Evolutionary conservation across 2,113 vertebrate species (phyloP), one percentile per base, ranked within the genome.

Genomic region (Trematomus loennbergii): DNA sequence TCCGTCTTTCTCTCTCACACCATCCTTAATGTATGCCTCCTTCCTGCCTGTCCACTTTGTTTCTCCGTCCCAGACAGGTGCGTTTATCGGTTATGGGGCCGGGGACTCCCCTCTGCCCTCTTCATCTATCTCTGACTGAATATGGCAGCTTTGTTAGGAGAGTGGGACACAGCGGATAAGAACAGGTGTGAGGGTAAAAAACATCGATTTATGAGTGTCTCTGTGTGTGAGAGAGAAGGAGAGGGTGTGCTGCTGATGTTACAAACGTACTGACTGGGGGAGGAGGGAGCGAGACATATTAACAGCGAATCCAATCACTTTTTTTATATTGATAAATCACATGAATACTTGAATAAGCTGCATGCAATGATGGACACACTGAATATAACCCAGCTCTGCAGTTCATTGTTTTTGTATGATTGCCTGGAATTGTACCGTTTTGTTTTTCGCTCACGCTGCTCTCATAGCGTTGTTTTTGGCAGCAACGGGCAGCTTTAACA

Each of bases 91-190:
- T 53, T 64, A 67, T 12, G n/a, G 60, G 49, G 18, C 63, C 48
- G 1, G 12, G 72, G 54, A 73, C 62, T 78, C 20, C 11, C 60
- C 65, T 82, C 63, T 81, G 59, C 79, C 58, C 64, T 72, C 20
- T 49, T 63, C 73, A 84, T 88, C 75, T 46, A 73, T 82, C 79
- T 72, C 78, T 76, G 59, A 87, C 72, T 78, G 58, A 72, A 76
- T 72, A 66, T 53, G 80, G 43, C 67, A 71, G 77, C 60, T 87
- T 82, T 13, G 45, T 72, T 59, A 62, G 43, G 73, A 65, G 45
- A 68, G 45, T 81, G 40, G 49, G 55, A 84, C 46, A 36, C 25
- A 43, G 66, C 9, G 12, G 60, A 67, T 62, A 49, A 72, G 46
- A 82, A 50, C 78, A 75, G 54, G 63, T 81, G 61, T 72, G 81